Evolutionary conservation across 2,113 vertebrate genomes (phyloP).

Genomic region (Brevimyrus niger): DNA sequence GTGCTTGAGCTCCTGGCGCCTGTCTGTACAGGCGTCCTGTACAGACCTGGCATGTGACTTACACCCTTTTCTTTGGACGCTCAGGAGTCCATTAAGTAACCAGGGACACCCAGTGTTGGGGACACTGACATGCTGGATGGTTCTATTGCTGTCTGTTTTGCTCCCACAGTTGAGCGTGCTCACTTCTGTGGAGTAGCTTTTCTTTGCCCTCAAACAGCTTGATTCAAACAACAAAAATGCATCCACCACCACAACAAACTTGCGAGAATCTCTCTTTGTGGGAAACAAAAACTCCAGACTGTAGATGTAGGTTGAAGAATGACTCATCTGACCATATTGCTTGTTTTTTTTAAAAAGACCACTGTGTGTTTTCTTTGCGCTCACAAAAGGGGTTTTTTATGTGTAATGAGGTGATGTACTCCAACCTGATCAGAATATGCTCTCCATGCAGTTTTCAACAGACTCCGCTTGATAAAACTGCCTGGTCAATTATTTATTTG

Average conservation of each 20-base stretch:
- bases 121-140: neutral
- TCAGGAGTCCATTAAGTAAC: neutral
- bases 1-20: neutral
- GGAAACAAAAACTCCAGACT: neutral
- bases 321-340: neutral
- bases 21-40: too few relatives aligned
- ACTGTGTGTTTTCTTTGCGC: neutral
- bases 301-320: neutral
- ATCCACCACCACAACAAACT: neutral
- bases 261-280: neutral
- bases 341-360: neutral
- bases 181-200: neutral
- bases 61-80: neutral
- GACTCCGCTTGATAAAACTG: neutral
- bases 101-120: neutral
- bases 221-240: neutral
- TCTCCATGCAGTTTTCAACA: neutral
- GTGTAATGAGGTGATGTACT: neutral
- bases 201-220: neutral
- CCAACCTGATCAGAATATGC: neutral
- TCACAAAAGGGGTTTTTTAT: neutral
- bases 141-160: neutral
- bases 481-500: neutral
- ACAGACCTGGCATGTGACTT: neutral
- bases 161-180: neutral